Conservation (phyloP, 2,797 vertebrate species). For the Uromys caudimaculatus region DNA sequence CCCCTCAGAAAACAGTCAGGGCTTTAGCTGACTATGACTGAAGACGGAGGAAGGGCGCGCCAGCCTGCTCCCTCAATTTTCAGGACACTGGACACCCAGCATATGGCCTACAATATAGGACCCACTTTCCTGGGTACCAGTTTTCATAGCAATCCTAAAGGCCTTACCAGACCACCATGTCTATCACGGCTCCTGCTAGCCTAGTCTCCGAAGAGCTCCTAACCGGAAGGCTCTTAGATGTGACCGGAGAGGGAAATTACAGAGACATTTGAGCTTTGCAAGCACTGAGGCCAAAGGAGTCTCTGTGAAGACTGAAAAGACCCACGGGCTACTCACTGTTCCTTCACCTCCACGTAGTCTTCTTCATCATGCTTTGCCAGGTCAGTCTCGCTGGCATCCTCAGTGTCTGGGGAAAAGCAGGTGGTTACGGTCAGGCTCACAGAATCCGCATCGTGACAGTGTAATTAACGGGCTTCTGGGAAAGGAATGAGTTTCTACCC, state of each 20-base stretch:
- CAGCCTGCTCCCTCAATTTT: neutral
- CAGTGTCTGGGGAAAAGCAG: constrained; percentile 91
- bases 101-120: rapidly evolving
- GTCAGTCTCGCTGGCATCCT: constrained; percentile 99
- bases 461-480: neutral
- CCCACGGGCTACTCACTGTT: constrained; percentile 93
- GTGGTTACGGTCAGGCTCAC: neutral
- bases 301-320: neutral
- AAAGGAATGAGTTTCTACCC: constrained; percentile 17
- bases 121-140: neutral
- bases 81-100: neutral
- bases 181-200: neutral
- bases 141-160: neutral
- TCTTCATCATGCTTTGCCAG: constrained; percentile 97
- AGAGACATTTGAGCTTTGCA: neutral
- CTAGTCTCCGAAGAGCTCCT: neutral
- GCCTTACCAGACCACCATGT: neutral
- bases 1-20: neutral
- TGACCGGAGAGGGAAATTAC: neutral
- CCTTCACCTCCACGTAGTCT: constrained; percentile 99
- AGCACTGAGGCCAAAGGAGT: neutral
- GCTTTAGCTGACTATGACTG: neutral
- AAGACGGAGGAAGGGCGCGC: neutral
- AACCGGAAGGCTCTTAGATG: neutral
- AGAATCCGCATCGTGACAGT: neutral